Conservation (phyloP, 2,113 vertebrate species). For the Capreolus pygargus region DNA sequence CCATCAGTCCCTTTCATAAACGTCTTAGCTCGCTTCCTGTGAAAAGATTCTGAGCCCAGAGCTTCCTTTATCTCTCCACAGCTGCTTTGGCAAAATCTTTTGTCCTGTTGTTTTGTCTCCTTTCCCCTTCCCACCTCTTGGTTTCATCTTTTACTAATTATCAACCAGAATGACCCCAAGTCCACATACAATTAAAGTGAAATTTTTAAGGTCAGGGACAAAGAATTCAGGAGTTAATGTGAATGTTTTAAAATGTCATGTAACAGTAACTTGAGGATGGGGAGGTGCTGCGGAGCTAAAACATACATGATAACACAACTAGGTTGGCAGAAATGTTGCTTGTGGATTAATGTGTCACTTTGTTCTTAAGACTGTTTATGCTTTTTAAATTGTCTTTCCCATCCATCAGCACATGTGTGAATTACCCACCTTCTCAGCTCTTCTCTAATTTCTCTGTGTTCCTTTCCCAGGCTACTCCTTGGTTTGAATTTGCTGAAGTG, state of each 20-base stretch:
- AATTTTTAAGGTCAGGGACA: not conserved
- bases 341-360: not conserved
- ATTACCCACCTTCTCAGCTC: not conserved
- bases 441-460: not conserved
- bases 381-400: not conserved
- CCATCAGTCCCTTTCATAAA: not conserved
- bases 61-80: not conserved
- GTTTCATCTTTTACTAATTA: conserved; percentile 50
- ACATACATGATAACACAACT: not conserved
- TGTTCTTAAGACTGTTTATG: not conserved
- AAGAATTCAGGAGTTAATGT: not conserved
- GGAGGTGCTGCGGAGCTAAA: not conserved
- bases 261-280: not conserved
- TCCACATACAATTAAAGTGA: not conserved
- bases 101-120: not conserved
- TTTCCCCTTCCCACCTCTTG: not conserved
- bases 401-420: rapidly evolving
- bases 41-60: not conserved
- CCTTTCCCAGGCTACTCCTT: not conserved
- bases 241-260: not conserved
- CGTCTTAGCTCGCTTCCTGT: not conserved
- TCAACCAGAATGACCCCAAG: conserved; percentile 5
- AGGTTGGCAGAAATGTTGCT: not conserved
- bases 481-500: not conserved
- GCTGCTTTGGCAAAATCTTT: not conserved